Evolutionary conservation across 30 jellyfish, hydroid and myxozoan species (phyloP).

Genomic region (Cassiopea xamachana): DNA sequence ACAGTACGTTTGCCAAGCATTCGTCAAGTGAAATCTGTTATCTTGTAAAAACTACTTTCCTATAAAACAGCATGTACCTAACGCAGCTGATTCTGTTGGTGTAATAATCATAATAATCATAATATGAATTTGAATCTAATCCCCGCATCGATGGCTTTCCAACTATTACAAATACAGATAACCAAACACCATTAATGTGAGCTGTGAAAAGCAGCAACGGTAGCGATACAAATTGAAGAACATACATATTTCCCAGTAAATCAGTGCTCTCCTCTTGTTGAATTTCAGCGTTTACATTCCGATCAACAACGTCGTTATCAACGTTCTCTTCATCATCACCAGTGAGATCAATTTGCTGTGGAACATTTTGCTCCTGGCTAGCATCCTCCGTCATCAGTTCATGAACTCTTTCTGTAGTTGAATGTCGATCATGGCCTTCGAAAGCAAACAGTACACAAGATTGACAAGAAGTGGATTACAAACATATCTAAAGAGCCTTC

Average conservation of each 20-base stretch:
- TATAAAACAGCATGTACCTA: no score
- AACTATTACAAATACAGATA: no score
- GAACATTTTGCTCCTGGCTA: slow-evolving; percentile 96
- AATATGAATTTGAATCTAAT: no score
- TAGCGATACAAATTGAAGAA: neutral
- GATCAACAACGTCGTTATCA: slow-evolving; percentile 53
- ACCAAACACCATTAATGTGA: no score
- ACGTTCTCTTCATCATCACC: slow-evolving; percentile 93
- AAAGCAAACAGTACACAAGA: neutral
- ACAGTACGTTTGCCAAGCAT: no score
- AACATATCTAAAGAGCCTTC: neutral
- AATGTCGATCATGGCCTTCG: slow-evolving; percentile 54
- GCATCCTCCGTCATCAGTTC: slow-evolving; percentile 70
- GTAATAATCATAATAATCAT: no score
- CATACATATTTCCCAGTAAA: slow-evolving; percentile 43
- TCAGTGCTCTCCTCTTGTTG: slow-evolving; percentile 54
- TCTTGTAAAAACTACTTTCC: no score
- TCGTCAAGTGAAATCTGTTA: no score
- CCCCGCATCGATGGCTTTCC: no score
- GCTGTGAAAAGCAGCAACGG: no score
- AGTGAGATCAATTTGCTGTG: slow-evolving; percentile 95
- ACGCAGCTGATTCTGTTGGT: no score
- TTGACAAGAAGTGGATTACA: neutral
- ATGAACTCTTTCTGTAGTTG: slow-evolving; percentile 65
- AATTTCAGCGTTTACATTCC: slow-evolving; percentile 40